A percentile compares a stretch with the other conserved stretches of the same genome.
Evolutionary conservation across 1,140 invertebrate genomes (phyloP).

Genomic region (Holotrichia oblita): DNA sequence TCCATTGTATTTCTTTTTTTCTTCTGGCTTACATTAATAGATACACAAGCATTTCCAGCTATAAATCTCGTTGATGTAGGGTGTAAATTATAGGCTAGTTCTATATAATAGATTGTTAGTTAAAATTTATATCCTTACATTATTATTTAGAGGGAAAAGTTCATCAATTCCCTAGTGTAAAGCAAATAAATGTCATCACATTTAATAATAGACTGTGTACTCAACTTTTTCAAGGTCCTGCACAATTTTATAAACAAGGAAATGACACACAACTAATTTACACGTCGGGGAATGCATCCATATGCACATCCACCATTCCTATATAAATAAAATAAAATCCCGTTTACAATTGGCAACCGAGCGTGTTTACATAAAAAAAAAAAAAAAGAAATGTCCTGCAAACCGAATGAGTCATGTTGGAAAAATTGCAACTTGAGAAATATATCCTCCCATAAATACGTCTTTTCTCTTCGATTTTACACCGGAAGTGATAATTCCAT

Average conservation of each 20-base stretch:
- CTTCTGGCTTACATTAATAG: no score
- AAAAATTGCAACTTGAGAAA: neutral
- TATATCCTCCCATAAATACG: neutral
- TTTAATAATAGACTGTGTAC: no score
- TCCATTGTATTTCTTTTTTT: no score
- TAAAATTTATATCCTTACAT: no score
- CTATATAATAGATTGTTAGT: no score
- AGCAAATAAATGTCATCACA: no score
- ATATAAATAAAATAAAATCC: neutral
- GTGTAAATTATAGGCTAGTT: no score
- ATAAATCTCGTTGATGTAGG: no score
- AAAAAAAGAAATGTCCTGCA: neutral
- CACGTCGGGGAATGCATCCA: neutral
- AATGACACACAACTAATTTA: slow-evolving; percentile 7
- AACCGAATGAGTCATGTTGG: neutral
- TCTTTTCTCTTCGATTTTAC: neutral
- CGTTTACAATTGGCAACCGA: slow-evolving; percentile 2
- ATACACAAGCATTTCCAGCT: no score
- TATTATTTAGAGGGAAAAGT: no score
- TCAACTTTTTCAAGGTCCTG: neutral
- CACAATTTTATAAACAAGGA: slow-evolving; percentile 9
- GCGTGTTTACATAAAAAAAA: neutral
- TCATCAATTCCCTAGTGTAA: no score
- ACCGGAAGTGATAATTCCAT: neutral
- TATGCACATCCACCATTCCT: neutral